Percentiles rank a stretch among this genome's conserved stretches.
phyloP scores from a whole-genome alignment of 2,888 invertebrate genomes.

The Petrolisthes cinctipes region DNA sequence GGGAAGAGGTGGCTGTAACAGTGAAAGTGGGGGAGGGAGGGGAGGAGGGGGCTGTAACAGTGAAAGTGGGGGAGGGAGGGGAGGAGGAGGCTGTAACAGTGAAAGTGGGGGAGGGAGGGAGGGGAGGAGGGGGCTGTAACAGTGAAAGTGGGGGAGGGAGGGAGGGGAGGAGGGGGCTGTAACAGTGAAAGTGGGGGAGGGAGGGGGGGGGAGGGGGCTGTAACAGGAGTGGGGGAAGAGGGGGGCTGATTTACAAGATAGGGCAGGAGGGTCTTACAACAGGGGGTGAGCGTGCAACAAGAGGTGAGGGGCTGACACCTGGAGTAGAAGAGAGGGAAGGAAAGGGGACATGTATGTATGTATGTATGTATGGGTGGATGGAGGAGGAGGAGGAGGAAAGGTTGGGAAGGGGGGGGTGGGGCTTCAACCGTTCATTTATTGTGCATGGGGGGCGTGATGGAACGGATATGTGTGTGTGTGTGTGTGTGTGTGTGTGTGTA shows the following conservation, averaged over 20 bases:
- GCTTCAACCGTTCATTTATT: not conserved
- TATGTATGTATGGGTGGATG: not conserved
- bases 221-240: not conserved
- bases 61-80: not conserved
- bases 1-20: not conserved
- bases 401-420: not conserved
- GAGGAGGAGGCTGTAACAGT: no score
- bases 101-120: no score
- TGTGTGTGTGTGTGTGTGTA: no score
- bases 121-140: no score
- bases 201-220: not conserved
- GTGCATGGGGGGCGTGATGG: not conserved
- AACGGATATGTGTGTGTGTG: no score
- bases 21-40: not conserved
- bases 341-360: not conserved
- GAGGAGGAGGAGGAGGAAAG: not conserved
- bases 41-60: not conserved
- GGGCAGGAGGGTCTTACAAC: not conserved
- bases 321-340: not conserved
- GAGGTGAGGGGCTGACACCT: no score
- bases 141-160: not conserved
- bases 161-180: not conserved
- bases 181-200: no score
- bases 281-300: no score
- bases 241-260: not conserved